Percentiles rank a stretch among this genome's conserved stretches.
These are phyloP conservation scores for Thunnus albacares DNA, from an alignment of 2,797 vertebrate species.

Conservation along the genomic window DNA sequence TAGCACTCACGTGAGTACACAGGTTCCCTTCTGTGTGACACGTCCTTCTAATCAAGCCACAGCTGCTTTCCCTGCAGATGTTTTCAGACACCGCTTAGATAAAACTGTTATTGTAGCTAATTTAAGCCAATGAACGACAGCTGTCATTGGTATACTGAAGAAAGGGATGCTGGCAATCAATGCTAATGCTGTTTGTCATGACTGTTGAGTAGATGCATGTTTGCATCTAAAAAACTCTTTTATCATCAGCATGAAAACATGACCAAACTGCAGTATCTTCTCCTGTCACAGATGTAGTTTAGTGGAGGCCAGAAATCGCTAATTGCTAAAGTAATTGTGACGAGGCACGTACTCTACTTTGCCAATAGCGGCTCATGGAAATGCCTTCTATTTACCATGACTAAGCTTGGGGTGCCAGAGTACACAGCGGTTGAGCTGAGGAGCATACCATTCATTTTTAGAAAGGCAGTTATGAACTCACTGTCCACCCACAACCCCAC, in stretches of 20 bases:
- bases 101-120: background rate
- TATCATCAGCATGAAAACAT: background rate
- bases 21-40: slow-evolving; percentile 9
- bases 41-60: slow-evolving; percentile 12
- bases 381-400: slow-evolving; percentile 38
- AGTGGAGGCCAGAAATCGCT: slow-evolving; percentile 28
- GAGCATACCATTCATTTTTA: slow-evolving; percentile 67
- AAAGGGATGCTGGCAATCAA: background rate
- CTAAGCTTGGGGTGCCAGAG: slow-evolving; percentile 33
- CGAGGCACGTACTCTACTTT: slow-evolving; percentile 12
- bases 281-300: slow-evolving; percentile 28
- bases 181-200: background rate
- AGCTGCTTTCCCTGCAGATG: slow-evolving; percentile 11
- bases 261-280: slow-evolving; percentile 1
- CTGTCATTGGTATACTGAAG: background rate
- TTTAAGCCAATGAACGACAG: background rate
- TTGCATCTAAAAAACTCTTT: background rate
- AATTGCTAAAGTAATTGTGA: slow-evolving; percentile 59
- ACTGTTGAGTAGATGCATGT: background rate
- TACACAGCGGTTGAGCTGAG: slow-evolving; percentile 29
- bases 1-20: background rate
- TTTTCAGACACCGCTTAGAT: slow-evolving; percentile 10
- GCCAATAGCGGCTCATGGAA: slow-evolving; percentile 36
- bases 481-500: slow-evolving; percentile 42
- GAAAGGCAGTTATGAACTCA: slow-evolving; percentile 33